Conservation (phyloP, 1,140 invertebrate genomes). For the Portunus trituberculatus region DNA sequence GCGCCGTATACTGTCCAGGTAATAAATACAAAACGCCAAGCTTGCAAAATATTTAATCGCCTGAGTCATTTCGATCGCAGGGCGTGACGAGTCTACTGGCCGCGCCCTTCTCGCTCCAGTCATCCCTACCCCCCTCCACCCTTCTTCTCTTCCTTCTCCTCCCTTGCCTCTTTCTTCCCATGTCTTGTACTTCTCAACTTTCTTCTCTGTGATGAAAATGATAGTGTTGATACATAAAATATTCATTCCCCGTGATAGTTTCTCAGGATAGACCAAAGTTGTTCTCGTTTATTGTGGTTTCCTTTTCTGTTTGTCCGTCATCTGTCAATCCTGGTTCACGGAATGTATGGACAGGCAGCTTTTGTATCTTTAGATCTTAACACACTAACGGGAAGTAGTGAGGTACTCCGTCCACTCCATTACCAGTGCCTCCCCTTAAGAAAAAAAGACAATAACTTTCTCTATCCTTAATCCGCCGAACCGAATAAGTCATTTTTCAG, state of each 20-base stretch:
- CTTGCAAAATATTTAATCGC: background rate
- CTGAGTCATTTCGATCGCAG: background rate
- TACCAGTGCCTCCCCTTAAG: background rate
- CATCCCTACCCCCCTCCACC: background rate
- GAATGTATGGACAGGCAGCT: background rate
- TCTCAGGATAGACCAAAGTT: too few species aligned
- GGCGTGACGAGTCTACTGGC: background rate
- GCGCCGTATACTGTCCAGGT: background rate
- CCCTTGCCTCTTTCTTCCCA: too few species aligned
- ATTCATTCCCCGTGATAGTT: too few species aligned
- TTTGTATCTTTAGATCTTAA: background rate
- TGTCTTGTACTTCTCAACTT: too few species aligned
- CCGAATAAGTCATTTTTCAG: conserved; percentile 25
- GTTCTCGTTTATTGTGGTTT: background rate
- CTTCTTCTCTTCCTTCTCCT: background rate
- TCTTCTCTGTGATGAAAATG: too few species aligned
- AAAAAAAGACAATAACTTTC: conserved; percentile 40
- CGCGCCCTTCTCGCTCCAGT: background rate
- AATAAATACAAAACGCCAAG: background rate
- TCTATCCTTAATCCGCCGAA: background rate
- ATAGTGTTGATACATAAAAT: too few species aligned
- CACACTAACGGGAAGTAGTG: background rate
- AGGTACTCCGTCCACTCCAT: background rate
- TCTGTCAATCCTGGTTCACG: background rate
- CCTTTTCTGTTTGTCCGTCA: background rate